Percentiles rank a stretch among this genome's conserved stretches.
Conservation (phyloP, 2,113 vertebrate species). For the Apodemus sylvaticus region DNA sequence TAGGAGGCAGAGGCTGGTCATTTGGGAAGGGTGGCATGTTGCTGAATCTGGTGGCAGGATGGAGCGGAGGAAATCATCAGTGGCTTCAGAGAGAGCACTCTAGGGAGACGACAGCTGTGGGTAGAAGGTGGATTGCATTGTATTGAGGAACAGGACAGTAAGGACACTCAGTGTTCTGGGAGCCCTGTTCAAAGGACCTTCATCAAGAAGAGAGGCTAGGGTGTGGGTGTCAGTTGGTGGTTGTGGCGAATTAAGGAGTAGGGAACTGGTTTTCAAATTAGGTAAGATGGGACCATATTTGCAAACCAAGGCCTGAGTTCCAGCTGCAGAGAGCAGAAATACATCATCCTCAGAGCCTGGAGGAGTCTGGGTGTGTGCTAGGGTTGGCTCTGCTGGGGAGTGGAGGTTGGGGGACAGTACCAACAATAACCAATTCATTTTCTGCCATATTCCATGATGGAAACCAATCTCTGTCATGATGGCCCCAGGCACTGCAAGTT, state of each 20-base stretch:
- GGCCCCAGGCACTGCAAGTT: not conserved
- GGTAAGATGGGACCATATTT: not conserved
- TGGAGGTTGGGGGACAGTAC: too few relatives aligned
- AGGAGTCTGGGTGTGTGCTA: not conserved
- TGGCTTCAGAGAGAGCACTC: not conserved
- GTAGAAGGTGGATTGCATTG: not conserved
- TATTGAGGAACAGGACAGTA: not conserved
- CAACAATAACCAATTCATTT: constrained; percentile 10
- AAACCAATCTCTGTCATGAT: not conserved
- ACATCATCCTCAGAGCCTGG: not conserved
- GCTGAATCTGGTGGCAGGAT: not conserved
- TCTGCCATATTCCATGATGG: not conserved
- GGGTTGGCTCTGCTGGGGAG: not conserved
- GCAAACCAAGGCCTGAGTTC: not conserved
- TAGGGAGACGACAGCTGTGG: too few relatives aligned
- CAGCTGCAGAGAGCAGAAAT: not conserved
- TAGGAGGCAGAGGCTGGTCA: not conserved
- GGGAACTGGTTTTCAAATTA: not conserved
- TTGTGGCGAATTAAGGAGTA: not conserved
- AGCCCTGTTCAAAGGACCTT: not conserved
- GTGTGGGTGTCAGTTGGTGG: not conserved
- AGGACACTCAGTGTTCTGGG: not conserved
- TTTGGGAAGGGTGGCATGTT: not conserved
- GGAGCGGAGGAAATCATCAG: not conserved
- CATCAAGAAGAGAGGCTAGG: not conserved